Percentiles rank a stretch among this genome's conserved stretches.
Conservation (phyloP, 2,113 vertebrate genomes). For the Bos javanicus region DNA sequence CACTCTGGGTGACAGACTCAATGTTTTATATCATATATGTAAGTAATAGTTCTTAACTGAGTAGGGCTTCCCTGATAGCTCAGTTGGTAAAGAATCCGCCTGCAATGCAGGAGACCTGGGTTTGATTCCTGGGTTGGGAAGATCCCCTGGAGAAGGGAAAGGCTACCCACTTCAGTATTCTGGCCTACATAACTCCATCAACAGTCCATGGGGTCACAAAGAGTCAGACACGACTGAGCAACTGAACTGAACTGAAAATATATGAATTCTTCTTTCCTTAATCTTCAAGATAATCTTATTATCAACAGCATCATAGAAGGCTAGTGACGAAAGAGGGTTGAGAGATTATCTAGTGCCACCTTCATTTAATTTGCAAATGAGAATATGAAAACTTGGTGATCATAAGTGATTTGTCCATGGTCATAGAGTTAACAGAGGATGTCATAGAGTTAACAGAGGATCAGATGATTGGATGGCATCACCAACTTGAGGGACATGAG, state of each 20-base stretch:
- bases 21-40: neutral
- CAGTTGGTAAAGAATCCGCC: neutral
- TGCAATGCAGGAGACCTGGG: neutral
- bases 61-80: neutral
- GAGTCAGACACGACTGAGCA: neutral
- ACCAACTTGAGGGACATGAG: neutral
- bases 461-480: neutral
- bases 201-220: neutral
- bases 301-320: neutral
- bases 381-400: conserved; percentile 5
- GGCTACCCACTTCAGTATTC: neutral
- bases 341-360: neutral
- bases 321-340: neutral
- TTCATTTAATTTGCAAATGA: neutral
- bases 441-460: neutral
- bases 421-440: neutral
- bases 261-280: neutral
- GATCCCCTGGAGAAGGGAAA: neutral
- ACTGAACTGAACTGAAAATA: neutral
- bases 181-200: neutral
- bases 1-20: neutral
- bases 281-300: neutral
- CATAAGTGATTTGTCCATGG: neutral
- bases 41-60: neutral
- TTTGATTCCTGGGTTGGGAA: neutral